Percentiles rank a stretch among this genome's conserved stretches.
phyloP scores from a whole-genome alignment of 2,113 vertebrate genomes.

The Willisornis vidua region DNA sequence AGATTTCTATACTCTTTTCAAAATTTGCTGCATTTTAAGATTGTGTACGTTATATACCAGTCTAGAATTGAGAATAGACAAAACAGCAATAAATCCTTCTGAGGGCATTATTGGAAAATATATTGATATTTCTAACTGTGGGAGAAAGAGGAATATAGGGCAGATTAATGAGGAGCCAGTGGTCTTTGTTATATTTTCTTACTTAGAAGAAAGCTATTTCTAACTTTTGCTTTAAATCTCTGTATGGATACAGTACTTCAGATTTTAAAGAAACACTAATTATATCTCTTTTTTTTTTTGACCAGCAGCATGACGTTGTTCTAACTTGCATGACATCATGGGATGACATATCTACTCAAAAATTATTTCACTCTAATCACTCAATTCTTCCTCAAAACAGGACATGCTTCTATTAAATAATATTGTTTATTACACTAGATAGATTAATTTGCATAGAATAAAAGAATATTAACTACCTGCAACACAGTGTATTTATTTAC shows the following conservation, averaged over 20 bases:
- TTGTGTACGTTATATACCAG: neutral
- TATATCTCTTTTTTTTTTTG: neutral
- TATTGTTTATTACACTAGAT: neutral
- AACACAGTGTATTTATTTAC: neutral
- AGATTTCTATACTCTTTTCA: neutral
- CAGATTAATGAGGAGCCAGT: neutral
- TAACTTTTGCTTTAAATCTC: neutral
- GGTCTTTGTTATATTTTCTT: neutral
- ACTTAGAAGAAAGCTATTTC: neutral
- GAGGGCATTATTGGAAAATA: conserved; percentile 8
- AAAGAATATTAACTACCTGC: neutral
- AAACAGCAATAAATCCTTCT: conserved; percentile 49
- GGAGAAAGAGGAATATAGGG: neutral
- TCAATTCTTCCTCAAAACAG: neutral
- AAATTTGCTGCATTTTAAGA: neutral
- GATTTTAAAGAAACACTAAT: neutral
- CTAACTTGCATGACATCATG: neutral
- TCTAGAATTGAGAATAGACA: conserved; percentile 41
- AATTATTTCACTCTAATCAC: neutral
- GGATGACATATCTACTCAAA: neutral
- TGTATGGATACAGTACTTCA: neutral
- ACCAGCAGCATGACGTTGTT: neutral
- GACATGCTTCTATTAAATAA: neutral
- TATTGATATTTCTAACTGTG: neutral
- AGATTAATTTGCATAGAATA: neutral